Percentiles rank a stretch among this genome's conserved stretches.
Conservation (phyloP, 2,888 invertebrate genomes). For the Patella pellucida region DNA sequence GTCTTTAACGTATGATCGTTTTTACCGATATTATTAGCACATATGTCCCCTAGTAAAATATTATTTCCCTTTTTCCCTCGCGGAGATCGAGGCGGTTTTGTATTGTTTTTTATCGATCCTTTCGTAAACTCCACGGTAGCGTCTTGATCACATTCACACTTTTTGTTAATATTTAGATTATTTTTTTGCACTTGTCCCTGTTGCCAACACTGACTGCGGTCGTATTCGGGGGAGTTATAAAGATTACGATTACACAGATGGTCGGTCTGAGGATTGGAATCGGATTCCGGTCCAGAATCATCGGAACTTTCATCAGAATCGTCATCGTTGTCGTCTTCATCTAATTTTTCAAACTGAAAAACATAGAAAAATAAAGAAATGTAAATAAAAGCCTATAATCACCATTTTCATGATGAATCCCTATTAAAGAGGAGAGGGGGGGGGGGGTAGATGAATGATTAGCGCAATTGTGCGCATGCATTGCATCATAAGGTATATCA, state of each 20-base stretch:
- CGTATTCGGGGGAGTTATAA: conserved; percentile 15
- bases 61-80: not conserved
- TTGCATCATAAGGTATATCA: too few species aligned
- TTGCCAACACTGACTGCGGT: conserved; percentile 21
- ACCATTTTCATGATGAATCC: too few species aligned
- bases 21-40: not conserved
- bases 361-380: not conserved
- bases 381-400: too few species aligned
- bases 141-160: not conserved
- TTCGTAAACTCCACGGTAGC: not conserved
- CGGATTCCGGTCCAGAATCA: not conserved
- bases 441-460: too few species aligned
- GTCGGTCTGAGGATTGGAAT: not conserved
- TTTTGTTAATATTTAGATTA: not conserved
- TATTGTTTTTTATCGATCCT: not conserved
- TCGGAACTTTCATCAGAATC: not conserved
- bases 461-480: too few species aligned
- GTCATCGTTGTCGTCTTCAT: not conserved
- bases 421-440: too few species aligned
- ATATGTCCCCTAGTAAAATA: not conserved
- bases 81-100: not conserved
- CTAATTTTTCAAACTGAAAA: not conserved
- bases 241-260: conserved; percentile 10
- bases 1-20: not conserved
- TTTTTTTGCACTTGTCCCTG: not conserved